phyloP scores from a whole-genome alignment of 2,797 vertebrate genomes.

The Sciurus carolinensis region DNA sequence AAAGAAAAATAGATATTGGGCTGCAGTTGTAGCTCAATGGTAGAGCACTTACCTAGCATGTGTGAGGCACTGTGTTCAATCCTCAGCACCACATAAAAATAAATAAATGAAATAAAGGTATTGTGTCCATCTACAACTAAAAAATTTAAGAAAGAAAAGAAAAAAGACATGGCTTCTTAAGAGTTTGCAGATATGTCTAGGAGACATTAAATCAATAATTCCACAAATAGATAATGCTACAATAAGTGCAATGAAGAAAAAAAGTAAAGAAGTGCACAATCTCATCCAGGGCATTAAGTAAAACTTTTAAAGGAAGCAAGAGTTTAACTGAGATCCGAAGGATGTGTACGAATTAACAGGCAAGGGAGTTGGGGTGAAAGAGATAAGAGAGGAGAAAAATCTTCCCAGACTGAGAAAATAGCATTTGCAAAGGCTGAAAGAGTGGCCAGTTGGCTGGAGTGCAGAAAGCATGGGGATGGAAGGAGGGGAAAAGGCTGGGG shows the following conservation, averaged over 20 bases:
- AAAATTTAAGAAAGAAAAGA: too few species aligned
- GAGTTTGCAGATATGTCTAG: constrained; percentile 37
- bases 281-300: not conserved
- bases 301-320: constrained; percentile 10
- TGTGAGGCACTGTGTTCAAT: too few species aligned
- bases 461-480: not conserved
- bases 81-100: too few species aligned
- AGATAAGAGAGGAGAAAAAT: not conserved
- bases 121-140: too few species aligned
- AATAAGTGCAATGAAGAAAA: not conserved
- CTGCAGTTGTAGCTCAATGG: too few species aligned
- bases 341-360: not conserved
- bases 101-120: too few species aligned
- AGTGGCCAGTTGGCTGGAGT: not conserved
- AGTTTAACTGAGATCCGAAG: constrained; percentile 30
- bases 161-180: not conserved
- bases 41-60: too few species aligned
- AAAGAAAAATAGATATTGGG: not conserved
- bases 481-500: not conserved
- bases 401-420: not conserved
- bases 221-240: not conserved
- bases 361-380: not conserved
- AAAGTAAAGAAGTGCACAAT: not conserved
- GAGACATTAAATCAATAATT: constrained; percentile 25
- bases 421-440: not conserved